Evolutionary conservation across 2,888 invertebrate genomes (phyloP).

Genomic region (Octonoba sinensis): DNA sequence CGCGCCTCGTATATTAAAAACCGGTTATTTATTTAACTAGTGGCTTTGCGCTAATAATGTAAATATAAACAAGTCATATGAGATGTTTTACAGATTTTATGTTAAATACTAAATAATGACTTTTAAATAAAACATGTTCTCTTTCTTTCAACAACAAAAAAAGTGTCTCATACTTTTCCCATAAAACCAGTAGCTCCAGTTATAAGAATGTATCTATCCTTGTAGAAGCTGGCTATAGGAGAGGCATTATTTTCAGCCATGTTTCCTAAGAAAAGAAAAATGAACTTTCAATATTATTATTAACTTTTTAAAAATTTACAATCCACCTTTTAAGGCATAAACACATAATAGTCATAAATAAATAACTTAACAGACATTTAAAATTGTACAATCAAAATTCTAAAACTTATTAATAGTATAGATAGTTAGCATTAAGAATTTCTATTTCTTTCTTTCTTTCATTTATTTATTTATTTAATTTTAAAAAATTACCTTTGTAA

Average conservation of each 20-base stretch:
- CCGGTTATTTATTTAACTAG: no score
- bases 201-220: slow-evolving; percentile 80
- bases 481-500: no score
- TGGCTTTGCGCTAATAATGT: no score
- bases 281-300: no score
- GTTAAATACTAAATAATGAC: neutral
- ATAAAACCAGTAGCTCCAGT: slow-evolving; percentile 96
- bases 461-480: no score
- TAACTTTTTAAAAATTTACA: neutral
- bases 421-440: no score
- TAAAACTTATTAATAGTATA: no score
- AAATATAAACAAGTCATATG: no score
- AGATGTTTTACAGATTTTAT: no score
- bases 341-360: neutral
- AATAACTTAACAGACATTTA: neutral
- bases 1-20: no score
- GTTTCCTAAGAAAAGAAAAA: neutral
- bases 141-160: neutral
- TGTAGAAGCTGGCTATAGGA: slow-evolving; percentile 64
- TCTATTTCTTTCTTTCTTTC: no score
- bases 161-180: slow-evolving; percentile 77
- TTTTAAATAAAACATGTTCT: neutral
- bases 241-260: slow-evolving; percentile 43
- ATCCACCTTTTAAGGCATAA: neutral
- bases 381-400: no score